Evolutionary conservation across 2,888 invertebrate species (phyloP).

Genomic region (Amphipyra tragopoginis): DNA sequence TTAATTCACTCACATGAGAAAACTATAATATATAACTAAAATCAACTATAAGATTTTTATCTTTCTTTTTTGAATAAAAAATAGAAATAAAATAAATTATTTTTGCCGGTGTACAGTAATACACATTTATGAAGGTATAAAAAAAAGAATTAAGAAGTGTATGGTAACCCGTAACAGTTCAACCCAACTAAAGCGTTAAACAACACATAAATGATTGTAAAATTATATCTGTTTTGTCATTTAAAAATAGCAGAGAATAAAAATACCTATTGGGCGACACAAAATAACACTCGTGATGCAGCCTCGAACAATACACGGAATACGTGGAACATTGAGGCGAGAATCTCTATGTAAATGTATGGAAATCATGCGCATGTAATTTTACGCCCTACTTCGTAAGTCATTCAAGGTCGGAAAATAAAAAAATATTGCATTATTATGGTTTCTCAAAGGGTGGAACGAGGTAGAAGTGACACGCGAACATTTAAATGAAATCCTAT

Average conservation of each 20-base stretch:
- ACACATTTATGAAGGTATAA: too few relatives aligned
- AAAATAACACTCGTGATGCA: conserved; percentile 11
- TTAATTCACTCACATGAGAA: too few relatives aligned
- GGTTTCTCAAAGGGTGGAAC: conserved; percentile 34
- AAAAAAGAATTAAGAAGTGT: too few relatives aligned
- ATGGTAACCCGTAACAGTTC: too few relatives aligned
- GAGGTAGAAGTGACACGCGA: conserved; percentile 14
- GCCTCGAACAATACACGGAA: conserved; percentile 11
- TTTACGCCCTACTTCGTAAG: conserved; percentile 35
- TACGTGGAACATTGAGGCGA: conserved; percentile 15
- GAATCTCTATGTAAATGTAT: conserved; percentile 49
- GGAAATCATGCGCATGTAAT: conserved; percentile 51
- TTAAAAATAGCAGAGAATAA: not conserved
- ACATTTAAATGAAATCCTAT: conserved; percentile 2
- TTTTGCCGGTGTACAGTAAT: too few relatives aligned
- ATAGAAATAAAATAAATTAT: too few relatives aligned
- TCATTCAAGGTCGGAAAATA: conserved; percentile 37
- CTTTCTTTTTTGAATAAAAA: too few relatives aligned
- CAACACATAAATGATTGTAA: too few relatives aligned
- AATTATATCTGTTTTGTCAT: not conserved
- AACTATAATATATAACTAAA: too few relatives aligned
- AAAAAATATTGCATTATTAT: conserved; percentile 40
- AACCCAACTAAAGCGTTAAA: too few relatives aligned
- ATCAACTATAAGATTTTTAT: too few relatives aligned
- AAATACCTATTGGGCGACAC: not conserved